phyloP scores from a whole-genome alignment of 2,888 invertebrate species.

The Barypeithes pellucidus region DNA sequence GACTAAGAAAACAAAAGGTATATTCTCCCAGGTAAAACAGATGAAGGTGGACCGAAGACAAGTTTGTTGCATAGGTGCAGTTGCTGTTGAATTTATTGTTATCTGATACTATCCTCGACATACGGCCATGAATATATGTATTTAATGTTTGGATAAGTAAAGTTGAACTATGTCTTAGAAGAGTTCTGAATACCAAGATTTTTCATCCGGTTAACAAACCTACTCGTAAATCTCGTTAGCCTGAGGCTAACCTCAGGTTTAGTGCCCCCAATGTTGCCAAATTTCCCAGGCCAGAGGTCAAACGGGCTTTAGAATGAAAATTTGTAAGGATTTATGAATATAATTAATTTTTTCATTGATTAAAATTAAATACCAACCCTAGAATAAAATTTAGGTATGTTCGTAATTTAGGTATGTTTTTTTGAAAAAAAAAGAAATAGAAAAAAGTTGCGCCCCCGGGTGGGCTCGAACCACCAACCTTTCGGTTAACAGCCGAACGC shows the following conservation, averaged over 20 bases:
- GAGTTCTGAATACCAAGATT: not conserved
- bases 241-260: conserved; percentile 30
- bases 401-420: too few relatives aligned
- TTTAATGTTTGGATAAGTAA: not conserved
- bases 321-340: too few relatives aligned
- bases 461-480: conserved; percentile 99
- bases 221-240: conserved; percentile 15
- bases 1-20: conserved; percentile 37
- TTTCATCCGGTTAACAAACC: not conserved
- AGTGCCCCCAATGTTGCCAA: conserved; percentile 39
- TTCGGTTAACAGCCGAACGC: conserved; percentile 99
- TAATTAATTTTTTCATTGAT: too few relatives aligned
- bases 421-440: conserved; percentile 49
- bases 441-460: conserved; percentile 86
- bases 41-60: conserved; percentile 15
- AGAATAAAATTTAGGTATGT: too few relatives aligned
- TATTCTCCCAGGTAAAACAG: conserved; percentile 28
- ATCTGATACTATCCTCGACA: not conserved
- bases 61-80: not conserved
- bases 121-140: too few relatives aligned
- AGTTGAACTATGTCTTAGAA: not conserved
- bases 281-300: conserved; percentile 31
- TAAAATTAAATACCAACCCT: too few relatives aligned
- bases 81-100: not conserved
- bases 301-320: conserved; percentile 10